Conservation (phyloP, 2,888 invertebrate species). For the Anorthoa munda region DNA sequence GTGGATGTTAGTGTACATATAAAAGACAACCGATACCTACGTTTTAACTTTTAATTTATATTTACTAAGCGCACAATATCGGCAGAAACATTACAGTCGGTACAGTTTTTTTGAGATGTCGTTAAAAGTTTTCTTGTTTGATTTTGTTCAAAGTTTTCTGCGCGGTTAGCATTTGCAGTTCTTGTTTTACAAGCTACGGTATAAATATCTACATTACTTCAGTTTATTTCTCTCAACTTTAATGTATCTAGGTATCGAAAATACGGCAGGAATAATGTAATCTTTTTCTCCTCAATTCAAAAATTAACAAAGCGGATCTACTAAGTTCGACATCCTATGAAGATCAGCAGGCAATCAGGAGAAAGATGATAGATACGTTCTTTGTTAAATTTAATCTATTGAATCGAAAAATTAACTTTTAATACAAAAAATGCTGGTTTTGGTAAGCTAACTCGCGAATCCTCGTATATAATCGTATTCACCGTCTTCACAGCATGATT, state of each 20-base stretch:
- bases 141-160: slow-evolving; percentile 23
- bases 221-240: background rate
- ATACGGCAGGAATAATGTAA: no score
- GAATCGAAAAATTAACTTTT: no score
- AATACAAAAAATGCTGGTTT: no score
- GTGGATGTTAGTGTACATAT: no score
- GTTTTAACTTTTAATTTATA: background rate
- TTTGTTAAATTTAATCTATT: no score
- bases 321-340: background rate
- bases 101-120: slow-evolving; percentile 10
- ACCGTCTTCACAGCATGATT: no score
- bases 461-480: no score
- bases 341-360: background rate
- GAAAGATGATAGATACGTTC: background rate
- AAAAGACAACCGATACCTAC: no score
- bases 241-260: no score
- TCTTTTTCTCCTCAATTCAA: background rate
- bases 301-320: background rate
- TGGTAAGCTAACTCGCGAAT: no score
- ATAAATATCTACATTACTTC: background rate
- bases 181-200: background rate
- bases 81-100: background rate
- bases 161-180: background rate
- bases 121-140: slow-evolving; percentile 47
- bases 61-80: background rate